These are phyloP conservation scores for Sinella curviseta DNA, from an alignment of 1,140 invertebrate genomes.

Conservation along the genomic window DNA sequence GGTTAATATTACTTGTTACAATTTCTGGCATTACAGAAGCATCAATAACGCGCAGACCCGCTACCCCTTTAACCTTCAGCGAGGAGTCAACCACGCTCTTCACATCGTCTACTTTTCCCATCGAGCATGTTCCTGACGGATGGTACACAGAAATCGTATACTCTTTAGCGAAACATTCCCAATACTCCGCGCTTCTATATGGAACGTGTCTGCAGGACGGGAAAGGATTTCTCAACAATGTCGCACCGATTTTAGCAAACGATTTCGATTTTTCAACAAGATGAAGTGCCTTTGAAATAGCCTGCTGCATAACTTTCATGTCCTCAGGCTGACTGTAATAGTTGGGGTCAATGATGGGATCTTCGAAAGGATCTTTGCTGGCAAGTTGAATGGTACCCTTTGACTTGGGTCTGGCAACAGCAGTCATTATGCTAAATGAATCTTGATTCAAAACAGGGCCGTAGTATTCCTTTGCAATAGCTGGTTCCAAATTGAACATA, in stretches of 20 bases:
- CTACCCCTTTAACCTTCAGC: conserved; percentile 22
- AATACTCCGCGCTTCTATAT: conserved; percentile 50
- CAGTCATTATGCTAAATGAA: background rate
- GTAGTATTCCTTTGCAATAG: conserved; percentile 38
- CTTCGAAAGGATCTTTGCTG: conserved; percentile 33
- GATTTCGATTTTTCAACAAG: conserved; percentile 43
- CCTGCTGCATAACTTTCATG: conserved; percentile 4
- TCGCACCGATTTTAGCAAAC: conserved; percentile 35
- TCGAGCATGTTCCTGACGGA: conserved; percentile 24
- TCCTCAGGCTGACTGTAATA: conserved; percentile 46
- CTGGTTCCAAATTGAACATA: conserved; percentile 30
- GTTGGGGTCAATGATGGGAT: conserved; percentile 45
- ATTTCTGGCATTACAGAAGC: conserved; percentile 4
- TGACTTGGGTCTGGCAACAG: conserved; percentile 36
- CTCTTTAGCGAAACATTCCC: conserved; percentile 48
- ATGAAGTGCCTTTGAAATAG: conserved; percentile 31
- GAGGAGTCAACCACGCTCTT: conserved; percentile 23
- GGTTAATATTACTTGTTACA: background rate
- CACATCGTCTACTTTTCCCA: conserved; percentile 14
- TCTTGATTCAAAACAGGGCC: conserved; percentile 21
- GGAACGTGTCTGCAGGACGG: conserved; percentile 48
- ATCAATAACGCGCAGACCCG: conserved; percentile 27
- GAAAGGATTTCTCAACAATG: conserved; percentile 35
- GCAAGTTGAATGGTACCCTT: conserved; percentile 37
- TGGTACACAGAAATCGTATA: conserved; percentile 37